phyloP scores from a whole-genome alignment of 2,113 vertebrate genomes.

The Penelope pileata region DNA sequence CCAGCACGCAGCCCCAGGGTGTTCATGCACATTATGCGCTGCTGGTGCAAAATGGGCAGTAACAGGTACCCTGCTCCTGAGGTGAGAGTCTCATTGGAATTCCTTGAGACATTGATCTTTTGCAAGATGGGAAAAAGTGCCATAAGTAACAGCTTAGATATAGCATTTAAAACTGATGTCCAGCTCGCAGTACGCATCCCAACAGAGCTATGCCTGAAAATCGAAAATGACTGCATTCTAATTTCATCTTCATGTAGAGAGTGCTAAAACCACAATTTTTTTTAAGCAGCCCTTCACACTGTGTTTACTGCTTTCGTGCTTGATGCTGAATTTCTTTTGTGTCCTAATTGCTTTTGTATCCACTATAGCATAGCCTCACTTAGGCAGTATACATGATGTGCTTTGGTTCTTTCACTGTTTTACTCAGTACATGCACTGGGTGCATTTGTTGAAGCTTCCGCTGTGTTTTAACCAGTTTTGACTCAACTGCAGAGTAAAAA shows the following conservation, averaged over 20 bases:
- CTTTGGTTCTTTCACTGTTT: background rate
- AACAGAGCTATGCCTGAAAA: background rate
- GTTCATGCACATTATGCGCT: background rate
- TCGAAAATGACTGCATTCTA: background rate
- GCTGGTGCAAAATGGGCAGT: background rate
- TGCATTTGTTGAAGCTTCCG: background rate
- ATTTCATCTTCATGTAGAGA: background rate
- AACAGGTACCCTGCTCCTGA: background rate
- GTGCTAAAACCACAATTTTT: background rate
- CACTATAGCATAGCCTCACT: background rate
- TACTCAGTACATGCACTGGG: background rate
- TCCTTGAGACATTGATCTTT: background rate
- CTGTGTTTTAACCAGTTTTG: background rate
- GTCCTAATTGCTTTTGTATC: background rate
- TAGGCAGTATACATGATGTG: background rate
- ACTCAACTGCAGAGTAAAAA: background rate
- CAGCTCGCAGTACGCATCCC: background rate
- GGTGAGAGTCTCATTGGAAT: background rate
- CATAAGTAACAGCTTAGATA: background rate
- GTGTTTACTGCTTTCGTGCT: background rate
- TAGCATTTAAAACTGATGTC: background rate
- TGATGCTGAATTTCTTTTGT: background rate
- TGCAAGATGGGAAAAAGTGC: background rate
- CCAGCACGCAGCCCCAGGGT: rapidly evolving
- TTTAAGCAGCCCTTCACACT: background rate